A percentile compares a stretch with the other conserved stretches of the same genome.
Evolutionary conservation across 2,888 invertebrate genomes (phyloP).

Genomic region (Drosophila picticornis): DNA sequence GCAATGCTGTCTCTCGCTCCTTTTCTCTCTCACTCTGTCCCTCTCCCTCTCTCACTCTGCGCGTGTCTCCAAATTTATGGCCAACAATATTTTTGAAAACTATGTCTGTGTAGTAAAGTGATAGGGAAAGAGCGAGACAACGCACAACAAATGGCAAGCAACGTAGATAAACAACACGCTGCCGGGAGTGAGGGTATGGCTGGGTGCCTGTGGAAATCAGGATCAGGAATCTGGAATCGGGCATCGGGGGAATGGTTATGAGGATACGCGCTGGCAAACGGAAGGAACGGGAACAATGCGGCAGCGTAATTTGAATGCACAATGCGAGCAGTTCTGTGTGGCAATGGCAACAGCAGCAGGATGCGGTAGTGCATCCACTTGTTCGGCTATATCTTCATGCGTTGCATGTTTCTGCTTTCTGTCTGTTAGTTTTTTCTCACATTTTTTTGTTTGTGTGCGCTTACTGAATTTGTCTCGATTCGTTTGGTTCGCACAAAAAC

Average conservation of each 20-base stretch:
- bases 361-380: conserved; percentile 64
- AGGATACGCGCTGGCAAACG: conserved; percentile 22
- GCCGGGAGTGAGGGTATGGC: conserved; percentile 6
- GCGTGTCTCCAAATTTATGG: conserved; percentile 72
- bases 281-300: conserved; percentile 58
- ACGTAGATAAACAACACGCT: conserved; percentile 71
- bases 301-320: conserved; percentile 78
- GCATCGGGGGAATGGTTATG: conserved; percentile 15
- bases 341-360: conserved; percentile 25
- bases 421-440: conserved; percentile 22
- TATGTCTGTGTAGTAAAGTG: conserved; percentile 19
- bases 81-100: conserved; percentile 71
- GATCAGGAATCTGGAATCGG: conserved; percentile 13
- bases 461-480: conserved; percentile 81
- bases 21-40: neutral
- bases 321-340: conserved; percentile 43
- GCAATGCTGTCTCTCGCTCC: conserved; percentile 22
- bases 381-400: conserved; percentile 67
- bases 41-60: conserved; percentile 3
- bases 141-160: conserved; percentile 74
- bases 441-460: conserved; percentile 47
- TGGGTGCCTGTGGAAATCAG: conserved; percentile 1
- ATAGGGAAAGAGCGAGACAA: conserved; percentile 2
- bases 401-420: conserved; percentile 45
- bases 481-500: conserved; percentile 77